Base-by-base conservation (phyloP, 2,797 vertebrate species). In the Prionace glauca region DNA sequence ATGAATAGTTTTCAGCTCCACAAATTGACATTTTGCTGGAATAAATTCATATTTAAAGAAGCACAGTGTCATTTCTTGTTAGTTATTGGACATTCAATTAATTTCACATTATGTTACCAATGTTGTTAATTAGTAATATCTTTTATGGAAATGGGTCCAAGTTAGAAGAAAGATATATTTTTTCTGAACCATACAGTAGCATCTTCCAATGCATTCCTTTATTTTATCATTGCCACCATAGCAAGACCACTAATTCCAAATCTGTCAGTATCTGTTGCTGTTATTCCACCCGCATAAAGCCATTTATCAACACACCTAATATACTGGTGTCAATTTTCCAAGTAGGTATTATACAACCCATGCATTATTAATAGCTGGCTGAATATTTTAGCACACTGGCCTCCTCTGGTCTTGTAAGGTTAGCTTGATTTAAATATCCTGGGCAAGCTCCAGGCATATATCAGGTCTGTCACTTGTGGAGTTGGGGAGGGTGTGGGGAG, bases 71-170 rank as follows among this genome's bases (percentile, higher is more conserved):
- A 91, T 62, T 62, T 56, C 60, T 74, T 94, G 12, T 77, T 95
- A 20, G 12, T 74, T 45, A 77, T 29, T 26, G 7, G 9, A 95
- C 29, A 32, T 72, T 77, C 14, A 72, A 95, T 32, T 60, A 56
- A 95, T 95, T 94, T 74, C 93, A 95, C 8, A 60, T 56, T 95
- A 56, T 74, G 41, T 29, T 32, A 77, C 18, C 14, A 95, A 72
- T 41, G 36, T 20, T 74, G 74, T 36, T 74, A 26, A 18, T 41
- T 1, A 11, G 12, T 8, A 50, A 29, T 74, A 14, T 24, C 29
- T 74, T 60, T 41, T 41, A 74, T 16, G 24, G 56, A 65, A 65
- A n/a, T 62, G 2, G 88, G 12, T 32, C 12, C 65, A 91, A 91
- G 45, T 24, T 87, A 56, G 45, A 87, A 56, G 3, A 65, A 91